phyloP scores from a whole-genome alignment of 2,113 vertebrate genomes.

The Caranx ignobilis region DNA sequence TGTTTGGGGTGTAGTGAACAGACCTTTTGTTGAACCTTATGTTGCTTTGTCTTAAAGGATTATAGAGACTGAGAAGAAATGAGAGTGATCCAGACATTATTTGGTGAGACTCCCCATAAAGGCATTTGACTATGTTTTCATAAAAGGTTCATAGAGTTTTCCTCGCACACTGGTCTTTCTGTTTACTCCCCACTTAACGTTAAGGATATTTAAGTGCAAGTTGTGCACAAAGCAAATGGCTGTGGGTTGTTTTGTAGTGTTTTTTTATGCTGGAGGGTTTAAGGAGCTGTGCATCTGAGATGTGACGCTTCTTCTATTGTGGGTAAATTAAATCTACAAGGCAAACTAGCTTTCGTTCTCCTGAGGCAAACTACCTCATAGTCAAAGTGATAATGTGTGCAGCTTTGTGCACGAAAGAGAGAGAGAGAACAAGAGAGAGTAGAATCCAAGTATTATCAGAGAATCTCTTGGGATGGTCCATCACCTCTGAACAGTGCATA shows the following conservation, averaged over 20 bases:
- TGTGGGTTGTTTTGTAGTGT: neutral
- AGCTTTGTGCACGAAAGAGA: neutral
- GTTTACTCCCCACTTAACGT: neutral
- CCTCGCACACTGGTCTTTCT: neutral
- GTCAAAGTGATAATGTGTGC: conserved; percentile 6
- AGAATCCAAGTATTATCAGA: neutral
- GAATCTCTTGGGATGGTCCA: conserved; percentile 14
- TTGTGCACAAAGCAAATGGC: neutral
- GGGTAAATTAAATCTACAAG: conserved; percentile 30
- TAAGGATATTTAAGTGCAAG: neutral
- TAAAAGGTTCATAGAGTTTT: conserved; percentile 11
- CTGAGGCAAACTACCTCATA: conserved; percentile 5
- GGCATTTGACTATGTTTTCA: neutral
- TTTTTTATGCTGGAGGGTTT: neutral
- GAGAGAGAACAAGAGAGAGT: neutral
- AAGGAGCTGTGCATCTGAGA: neutral
- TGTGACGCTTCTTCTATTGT: neutral
- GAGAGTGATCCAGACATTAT: neutral
- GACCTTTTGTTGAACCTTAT: too few species aligned
- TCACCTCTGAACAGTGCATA: conserved; percentile 29
- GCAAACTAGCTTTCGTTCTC: conserved; percentile 11
- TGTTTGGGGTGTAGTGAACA: neutral
- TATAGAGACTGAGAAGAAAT: neutral
- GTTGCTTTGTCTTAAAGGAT: neutral
- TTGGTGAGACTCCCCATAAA: neutral